Percentiles rank a stretch among this genome's conserved stretches.
Conservation (phyloP, 2,113 vertebrate species). For the Daphoenositta chrysoptera region DNA sequence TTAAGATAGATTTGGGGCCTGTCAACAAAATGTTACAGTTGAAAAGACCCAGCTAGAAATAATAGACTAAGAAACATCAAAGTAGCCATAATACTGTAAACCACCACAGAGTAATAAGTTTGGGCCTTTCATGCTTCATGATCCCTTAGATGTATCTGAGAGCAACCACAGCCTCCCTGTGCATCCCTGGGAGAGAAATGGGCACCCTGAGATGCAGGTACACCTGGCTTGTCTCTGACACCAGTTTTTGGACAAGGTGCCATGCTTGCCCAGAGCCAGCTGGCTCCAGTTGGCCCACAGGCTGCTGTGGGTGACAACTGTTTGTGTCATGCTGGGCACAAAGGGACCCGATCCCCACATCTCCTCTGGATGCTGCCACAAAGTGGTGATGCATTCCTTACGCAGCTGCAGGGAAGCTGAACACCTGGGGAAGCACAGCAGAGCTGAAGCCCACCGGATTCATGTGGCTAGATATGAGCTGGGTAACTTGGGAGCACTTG, state of each 20-base stretch:
- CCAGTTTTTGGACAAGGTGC: not conserved
- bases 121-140: not conserved
- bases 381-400: fast-evolving
- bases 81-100: not conserved
- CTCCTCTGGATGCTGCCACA: not conserved
- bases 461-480: not conserved
- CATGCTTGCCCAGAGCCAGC: fast-evolving
- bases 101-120: not conserved
- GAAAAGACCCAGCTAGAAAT: conserved; percentile 11
- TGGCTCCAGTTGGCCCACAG: fast-evolving
- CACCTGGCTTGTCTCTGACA: not conserved
- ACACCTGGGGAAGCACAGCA: no score
- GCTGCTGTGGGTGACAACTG: fast-evolving
- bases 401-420: not conserved
- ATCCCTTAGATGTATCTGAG: not conserved
- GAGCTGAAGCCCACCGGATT: not conserved
- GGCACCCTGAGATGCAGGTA: not conserved
- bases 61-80: not conserved
- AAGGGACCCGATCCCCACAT: fast-evolving
- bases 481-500: not conserved
- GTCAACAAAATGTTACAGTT: conserved; percentile 15
- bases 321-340: not conserved
- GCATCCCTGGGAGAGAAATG: not conserved
- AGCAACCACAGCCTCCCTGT: not conserved
- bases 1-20: conserved; percentile 27